Evolutionary conservation across 2,797 vertebrate genomes (phyloP).

Genomic region (Platalea minor): DNA sequence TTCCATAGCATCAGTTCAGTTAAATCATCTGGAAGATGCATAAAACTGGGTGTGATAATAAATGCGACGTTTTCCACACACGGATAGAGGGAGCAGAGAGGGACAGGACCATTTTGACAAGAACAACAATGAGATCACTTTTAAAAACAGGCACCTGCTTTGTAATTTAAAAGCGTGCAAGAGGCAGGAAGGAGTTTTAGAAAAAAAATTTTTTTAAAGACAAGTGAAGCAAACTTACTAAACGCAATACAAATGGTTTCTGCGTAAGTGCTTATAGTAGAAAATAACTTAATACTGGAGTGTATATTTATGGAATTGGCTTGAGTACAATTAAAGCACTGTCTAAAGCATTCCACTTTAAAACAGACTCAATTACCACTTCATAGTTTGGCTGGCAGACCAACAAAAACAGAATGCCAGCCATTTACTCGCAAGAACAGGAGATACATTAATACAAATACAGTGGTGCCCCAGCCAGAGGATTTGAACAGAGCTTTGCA

Average conservation of each 20-base stretch:
- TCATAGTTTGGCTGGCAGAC: constrained; percentile 54
- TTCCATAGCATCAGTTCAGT: constrained; percentile 79
- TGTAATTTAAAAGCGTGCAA: constrained; percentile 7
- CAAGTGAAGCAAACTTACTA: constrained; percentile 32
- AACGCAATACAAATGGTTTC: background rate
- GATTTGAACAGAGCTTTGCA: background rate
- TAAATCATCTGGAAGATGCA: constrained; percentile 82
- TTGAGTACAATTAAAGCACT: constrained; percentile 54
- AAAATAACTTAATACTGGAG: constrained; percentile 37
- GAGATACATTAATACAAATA: constrained; percentile 60
- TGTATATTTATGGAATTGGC: constrained; percentile 34
- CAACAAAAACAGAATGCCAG: constrained; percentile 61
- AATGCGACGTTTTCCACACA: constrained; percentile 60
- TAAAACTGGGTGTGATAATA: constrained; percentile 75
- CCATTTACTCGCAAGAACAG: constrained; percentile 59
- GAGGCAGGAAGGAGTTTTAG: background rate
- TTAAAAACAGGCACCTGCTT: constrained; percentile 51
- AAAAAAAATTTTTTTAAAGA: constrained; percentile 5
- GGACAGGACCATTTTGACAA: constrained; percentile 65
- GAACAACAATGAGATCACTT: constrained; percentile 35
- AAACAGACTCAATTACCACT: constrained; percentile 60
- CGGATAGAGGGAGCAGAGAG: constrained; percentile 39
- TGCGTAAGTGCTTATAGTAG: constrained; percentile 2
- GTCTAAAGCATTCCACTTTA: constrained; percentile 62
- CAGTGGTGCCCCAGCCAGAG: background rate